Percentiles rank a stretch among this genome's conserved stretches.
Evolutionary conservation across 2,888 invertebrate species (phyloP).

Genomic region (Meta bourneti): DNA sequence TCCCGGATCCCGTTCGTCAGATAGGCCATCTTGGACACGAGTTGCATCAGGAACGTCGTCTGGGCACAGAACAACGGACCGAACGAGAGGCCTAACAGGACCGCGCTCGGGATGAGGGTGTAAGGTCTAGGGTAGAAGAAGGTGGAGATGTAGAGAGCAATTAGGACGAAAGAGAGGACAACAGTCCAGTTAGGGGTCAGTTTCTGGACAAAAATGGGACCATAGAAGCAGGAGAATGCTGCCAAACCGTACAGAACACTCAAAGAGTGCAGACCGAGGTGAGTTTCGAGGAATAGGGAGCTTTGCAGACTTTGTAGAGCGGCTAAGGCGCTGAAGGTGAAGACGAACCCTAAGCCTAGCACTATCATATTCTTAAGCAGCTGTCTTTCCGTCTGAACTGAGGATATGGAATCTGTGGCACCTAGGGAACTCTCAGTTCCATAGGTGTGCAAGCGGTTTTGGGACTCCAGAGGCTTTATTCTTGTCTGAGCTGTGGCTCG

Average conservation of each 20-base stretch:
- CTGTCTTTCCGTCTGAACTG: slow-evolving; percentile 75
- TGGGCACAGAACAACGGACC: slow-evolving; percentile 77
- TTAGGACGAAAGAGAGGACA: slow-evolving; percentile 76
- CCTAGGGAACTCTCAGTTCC: slow-evolving; percentile 56
- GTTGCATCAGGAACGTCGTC: slow-evolving; percentile 77
- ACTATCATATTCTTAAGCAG: slow-evolving; percentile 76
- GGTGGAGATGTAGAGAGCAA: slow-evolving; percentile 76
- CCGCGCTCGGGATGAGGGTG: slow-evolving; percentile 73
- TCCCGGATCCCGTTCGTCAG: slow-evolving; percentile 73
- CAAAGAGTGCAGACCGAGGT: slow-evolving; percentile 71
- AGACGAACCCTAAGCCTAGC: slow-evolving; percentile 75
- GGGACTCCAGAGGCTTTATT: slow-evolving; percentile 58
- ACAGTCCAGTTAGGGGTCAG: slow-evolving; percentile 77
- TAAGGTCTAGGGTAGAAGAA: slow-evolving; percentile 77
- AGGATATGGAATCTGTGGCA: slow-evolving; percentile 45
- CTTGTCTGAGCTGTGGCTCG: slow-evolving; percentile 69
- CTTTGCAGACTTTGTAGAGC: slow-evolving; percentile 76
- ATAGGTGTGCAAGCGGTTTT: slow-evolving; percentile 50
- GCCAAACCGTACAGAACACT: slow-evolving; percentile 72
- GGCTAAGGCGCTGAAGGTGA: slow-evolving; percentile 74
- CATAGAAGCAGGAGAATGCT: slow-evolving; percentile 75
- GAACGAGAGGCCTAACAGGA: slow-evolving; percentile 74
- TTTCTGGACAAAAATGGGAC: slow-evolving; percentile 76
- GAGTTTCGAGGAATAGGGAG: slow-evolving; percentile 74
- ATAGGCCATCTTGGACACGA: slow-evolving; percentile 75